Evolutionary conservation across 2,888 invertebrate genomes (phyloP), one percentile per base, ranked within the genome.

Genomic region (Chaetogeoica ovagalla): DNA sequence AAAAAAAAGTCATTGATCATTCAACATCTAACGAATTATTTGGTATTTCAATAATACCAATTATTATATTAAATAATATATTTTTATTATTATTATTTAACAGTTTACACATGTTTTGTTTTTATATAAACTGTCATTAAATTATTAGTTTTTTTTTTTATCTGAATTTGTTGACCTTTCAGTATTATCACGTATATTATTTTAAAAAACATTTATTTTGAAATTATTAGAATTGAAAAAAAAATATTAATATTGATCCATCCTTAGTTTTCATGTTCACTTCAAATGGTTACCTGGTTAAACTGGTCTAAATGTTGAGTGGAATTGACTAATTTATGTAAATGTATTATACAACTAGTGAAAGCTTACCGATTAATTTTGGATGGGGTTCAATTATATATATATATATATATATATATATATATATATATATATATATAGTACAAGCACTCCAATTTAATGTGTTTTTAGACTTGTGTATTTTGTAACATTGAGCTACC

Each of bases 341-440:
- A 62, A 30, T 62, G 19, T 52, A 60, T 72, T 62, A 48, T 72
- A 30, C 19, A 71, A 71, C n/a, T 23, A 63, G n/a, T 60, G 5
- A 59, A 69, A 57, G 37, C n/a, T 30, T 37, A 57, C 17, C 30
- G n/a, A 70, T 60, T 60, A 48, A 48, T 62, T 72, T 52, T 3
- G 19, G 30, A 62, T 52, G n/a, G 9, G 48, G n/a, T 62, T 73
- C 19, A 39, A 19, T 68, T 68, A 48, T 21, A 30, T 30, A 30
- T 30, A 30, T 30, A 30, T 30, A 30, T 30, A 30, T 30, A 30
- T 30, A 30, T n/a, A n/a, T 68, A 48, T 21, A 30, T 30, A 30
- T 30, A 30, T 30, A 30, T 30, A 30, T 30, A 30, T 30, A 30
- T 30, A 30, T n/a, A 30, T 30, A 30, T 30, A 70, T 43, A n/a